A percentile compares a stretch with the other conserved stretches of the same genome.
Evolutionary conservation across 1,140 invertebrate species (phyloP).

Genomic region (Pomacea maculata): DNA sequence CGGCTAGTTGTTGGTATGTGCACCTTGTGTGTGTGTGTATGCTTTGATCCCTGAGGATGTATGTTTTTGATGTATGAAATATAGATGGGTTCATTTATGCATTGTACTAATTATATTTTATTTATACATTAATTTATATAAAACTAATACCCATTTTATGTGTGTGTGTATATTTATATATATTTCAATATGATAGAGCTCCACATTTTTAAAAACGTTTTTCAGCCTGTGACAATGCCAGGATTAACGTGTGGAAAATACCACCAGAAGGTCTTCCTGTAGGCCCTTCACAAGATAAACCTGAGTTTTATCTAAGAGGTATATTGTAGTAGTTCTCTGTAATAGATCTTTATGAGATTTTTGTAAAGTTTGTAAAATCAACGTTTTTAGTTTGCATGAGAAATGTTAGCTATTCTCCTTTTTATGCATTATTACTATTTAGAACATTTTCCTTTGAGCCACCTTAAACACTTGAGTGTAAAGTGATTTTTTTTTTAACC

Average conservation of each 20-base stretch:
- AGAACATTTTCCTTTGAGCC: not conserved
- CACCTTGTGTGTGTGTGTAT: too few species aligned
- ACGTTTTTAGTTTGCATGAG: not conserved
- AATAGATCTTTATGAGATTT: too few species aligned
- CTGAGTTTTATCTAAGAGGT: constrained; percentile 62
- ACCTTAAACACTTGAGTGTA: not conserved
- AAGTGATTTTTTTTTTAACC: not conserved
- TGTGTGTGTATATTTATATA: too few species aligned
- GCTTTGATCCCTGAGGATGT: too few species aligned
- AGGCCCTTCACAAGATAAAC: constrained; percentile 75
- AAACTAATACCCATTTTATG: too few species aligned
- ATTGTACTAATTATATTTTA: too few species aligned
- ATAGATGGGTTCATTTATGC: too few species aligned
- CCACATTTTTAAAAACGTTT: not conserved
- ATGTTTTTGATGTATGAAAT: too few species aligned
- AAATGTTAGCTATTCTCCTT: not conserved
- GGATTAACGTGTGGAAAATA: constrained; percentile 85
- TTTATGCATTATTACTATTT: not conserved
- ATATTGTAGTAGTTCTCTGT: not conserved
- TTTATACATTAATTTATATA: too few species aligned
- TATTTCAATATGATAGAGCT: too few species aligned
- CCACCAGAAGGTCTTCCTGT: constrained; percentile 72
- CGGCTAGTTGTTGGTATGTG: constrained; percentile 79
- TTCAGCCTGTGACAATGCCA: constrained; percentile 88
- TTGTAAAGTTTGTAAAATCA: too few species aligned